Percentiles rank a stretch among this genome's conserved stretches.
These are phyloP conservation scores for Podarcis raffonei DNA, from an alignment of 2,113 vertebrate species.

Conservation along the genomic window DNA sequence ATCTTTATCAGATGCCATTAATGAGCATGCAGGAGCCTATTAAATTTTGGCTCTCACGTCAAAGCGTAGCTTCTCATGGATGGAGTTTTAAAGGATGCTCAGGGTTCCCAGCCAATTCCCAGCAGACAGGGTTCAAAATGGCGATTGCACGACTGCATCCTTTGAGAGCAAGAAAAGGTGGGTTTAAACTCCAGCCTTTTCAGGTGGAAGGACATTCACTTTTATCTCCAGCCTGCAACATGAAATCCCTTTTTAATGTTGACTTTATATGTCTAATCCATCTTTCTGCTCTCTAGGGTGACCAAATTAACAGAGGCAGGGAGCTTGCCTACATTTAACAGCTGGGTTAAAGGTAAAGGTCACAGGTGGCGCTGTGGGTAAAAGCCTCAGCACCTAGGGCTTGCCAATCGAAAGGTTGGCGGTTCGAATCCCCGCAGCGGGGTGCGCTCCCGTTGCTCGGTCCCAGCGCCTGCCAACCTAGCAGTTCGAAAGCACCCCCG, in stretches of 20 bases:
- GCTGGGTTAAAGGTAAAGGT: not conserved
- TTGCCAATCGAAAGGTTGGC: too few relatives aligned
- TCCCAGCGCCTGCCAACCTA: too few relatives aligned
- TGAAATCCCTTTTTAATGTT: not conserved
- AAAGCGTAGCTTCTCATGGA: not conserved
- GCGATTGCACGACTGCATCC: not conserved
- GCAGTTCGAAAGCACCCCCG: too few relatives aligned
- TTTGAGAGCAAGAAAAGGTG: not conserved
- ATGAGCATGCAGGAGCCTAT: conserved; percentile 30
- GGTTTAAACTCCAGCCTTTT: not conserved
- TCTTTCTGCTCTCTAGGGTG: not conserved
- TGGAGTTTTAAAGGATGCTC: conserved; percentile 26
- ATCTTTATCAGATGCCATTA: conserved; percentile 19
- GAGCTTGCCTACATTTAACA: not conserved
- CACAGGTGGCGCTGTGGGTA: too few relatives aligned
- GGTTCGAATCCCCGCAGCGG: too few relatives aligned
- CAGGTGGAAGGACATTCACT: not conserved
- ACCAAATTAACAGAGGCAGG: not conserved
- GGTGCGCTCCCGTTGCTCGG: too few relatives aligned
- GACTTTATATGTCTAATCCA: not conserved
- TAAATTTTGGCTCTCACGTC: conserved; percentile 13
- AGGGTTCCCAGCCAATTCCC: not conserved
- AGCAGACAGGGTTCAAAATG: not conserved
- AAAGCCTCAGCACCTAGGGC: too few relatives aligned
- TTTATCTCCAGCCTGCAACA: not conserved